Conservation (phyloP, 2,113 vertebrate species). For the Lepus americanus region DNA sequence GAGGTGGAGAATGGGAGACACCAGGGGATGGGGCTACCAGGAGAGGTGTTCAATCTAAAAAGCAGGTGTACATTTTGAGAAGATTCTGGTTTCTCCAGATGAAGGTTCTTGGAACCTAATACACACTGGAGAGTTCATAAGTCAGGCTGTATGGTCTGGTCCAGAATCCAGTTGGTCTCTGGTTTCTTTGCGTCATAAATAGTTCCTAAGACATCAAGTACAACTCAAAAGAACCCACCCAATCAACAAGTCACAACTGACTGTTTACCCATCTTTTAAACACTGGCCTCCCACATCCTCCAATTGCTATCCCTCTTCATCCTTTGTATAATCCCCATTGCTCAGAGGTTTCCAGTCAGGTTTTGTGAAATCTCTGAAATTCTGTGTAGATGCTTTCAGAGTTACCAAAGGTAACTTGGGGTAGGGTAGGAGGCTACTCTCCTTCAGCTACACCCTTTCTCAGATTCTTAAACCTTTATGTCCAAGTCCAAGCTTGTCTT, state of each 20-base stretch:
- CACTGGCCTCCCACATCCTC: neutral
- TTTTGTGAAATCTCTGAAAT: neutral
- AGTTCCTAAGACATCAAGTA: slow-evolving; percentile 61
- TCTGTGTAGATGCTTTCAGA: neutral
- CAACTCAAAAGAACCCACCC: slow-evolving; percentile 60
- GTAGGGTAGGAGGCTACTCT: neutral
- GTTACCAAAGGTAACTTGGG: neutral
- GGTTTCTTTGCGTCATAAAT: slow-evolving; percentile 24
- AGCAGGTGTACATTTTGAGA: slow-evolving; percentile 3
- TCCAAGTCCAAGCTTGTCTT: neutral
- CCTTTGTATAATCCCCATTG: neutral
- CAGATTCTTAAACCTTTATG: neutral
- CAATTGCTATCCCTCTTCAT: neutral
- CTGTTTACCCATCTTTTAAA: neutral
- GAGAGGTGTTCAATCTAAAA: slow-evolving; percentile 38
- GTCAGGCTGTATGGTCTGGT: slow-evolving; percentile 26
- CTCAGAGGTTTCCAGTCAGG: neutral
- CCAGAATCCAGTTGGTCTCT: slow-evolving; percentile 52
- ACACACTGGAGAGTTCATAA: neutral
- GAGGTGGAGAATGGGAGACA: neutral
- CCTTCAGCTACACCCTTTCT: neutral
- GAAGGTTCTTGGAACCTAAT: slow-evolving; percentile 48
- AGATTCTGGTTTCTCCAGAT: slow-evolving; percentile 57
- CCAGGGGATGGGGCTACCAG: neutral
- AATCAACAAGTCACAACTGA: slow-evolving; percentile 19